Conservation (phyloP, 2,888 invertebrate genomes). For the Drosophila cracens region DNA sequence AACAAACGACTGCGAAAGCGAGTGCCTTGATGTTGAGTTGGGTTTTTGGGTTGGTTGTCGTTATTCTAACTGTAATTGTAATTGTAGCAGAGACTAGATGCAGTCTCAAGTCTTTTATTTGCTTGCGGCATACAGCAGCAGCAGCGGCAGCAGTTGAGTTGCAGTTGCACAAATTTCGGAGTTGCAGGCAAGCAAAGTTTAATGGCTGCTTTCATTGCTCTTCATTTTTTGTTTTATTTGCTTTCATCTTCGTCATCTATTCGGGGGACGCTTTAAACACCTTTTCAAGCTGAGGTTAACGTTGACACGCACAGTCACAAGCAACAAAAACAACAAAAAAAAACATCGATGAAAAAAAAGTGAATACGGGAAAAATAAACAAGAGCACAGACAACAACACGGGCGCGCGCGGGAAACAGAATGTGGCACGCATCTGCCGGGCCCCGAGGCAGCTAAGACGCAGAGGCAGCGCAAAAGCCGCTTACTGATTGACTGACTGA, state of each 20-base stretch:
- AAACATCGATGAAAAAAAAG: slow-evolving; percentile 17
- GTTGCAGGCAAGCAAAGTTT: slow-evolving; percentile 23
- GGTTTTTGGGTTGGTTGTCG: too few relatives aligned
- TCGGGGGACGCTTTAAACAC: slow-evolving; percentile 59
- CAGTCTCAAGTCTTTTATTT: slow-evolving; percentile 30
- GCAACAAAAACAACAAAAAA: slow-evolving; percentile 23
- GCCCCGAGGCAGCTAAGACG: slow-evolving; percentile 39
- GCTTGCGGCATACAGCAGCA: slow-evolving; percentile 27
- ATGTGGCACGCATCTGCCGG: slow-evolving; percentile 54
- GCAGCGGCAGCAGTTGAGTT: background rate
- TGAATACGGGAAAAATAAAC: background rate
- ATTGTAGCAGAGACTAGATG: slow-evolving; percentile 35
- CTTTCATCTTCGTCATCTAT: background rate
- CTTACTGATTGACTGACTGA: slow-evolving; percentile 14
- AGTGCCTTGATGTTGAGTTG: background rate
- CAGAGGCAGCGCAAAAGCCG: slow-evolving; percentile 1
- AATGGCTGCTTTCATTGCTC: slow-evolving; percentile 1
- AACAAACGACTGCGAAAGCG: slow-evolving; percentile 50
- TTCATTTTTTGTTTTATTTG: slow-evolving; percentile 1
- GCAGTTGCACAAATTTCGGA: slow-evolving; percentile 15
- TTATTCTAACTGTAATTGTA: background rate
- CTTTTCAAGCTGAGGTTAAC: slow-evolving; percentile 50
- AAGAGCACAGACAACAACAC: background rate
- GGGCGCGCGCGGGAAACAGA: slow-evolving; percentile 50
- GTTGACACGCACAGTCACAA: slow-evolving; percentile 64